phyloP scores from a whole-genome alignment of 2,888 invertebrate species.

The Sinohyriopsis cumingii region DNA sequence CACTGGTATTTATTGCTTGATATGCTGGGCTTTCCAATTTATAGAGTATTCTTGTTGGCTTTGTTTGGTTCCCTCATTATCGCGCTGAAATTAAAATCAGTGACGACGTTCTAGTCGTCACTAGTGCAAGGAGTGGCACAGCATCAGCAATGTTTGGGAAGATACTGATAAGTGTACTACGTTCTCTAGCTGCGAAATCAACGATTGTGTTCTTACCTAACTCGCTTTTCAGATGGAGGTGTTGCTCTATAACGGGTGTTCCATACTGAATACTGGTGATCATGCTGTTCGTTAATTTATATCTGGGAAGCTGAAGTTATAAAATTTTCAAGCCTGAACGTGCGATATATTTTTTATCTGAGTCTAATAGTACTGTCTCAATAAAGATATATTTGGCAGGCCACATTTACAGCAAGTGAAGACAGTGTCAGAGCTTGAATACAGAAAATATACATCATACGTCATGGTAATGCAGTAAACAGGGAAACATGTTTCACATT shows the following conservation, averaged over 20 bases:
- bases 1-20: too few species aligned
- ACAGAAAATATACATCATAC: too few species aligned
- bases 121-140: slow-evolving; percentile 14
- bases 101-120: slow-evolving; percentile 13
- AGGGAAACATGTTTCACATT: too few species aligned
- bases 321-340: not conserved
- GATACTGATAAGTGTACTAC: slow-evolving; percentile 11
- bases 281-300: slow-evolving; percentile 13
- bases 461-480: too few species aligned
- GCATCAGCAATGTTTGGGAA: slow-evolving; percentile 10
- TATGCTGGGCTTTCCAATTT: too few species aligned
- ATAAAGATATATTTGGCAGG: too few species aligned
- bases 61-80: too few species aligned
- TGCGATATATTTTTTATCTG: too few species aligned
- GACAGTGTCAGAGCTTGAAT: too few species aligned
- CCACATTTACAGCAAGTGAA: too few species aligned
- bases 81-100: slow-evolving; percentile 8
- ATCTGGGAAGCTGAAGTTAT: slow-evolving; percentile 18
- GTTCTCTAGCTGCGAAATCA: slow-evolving; percentile 9
- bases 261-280: slow-evolving; percentile 13
- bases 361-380: not conserved
- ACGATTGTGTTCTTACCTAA: slow-evolving; percentile 9
- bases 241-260: slow-evolving; percentile 6
- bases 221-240: slow-evolving; percentile 8
- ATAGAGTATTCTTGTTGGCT: too few species aligned